Conservation (phyloP, 2,113 vertebrate genomes). For the Uropsilus gracilis region DNA sequence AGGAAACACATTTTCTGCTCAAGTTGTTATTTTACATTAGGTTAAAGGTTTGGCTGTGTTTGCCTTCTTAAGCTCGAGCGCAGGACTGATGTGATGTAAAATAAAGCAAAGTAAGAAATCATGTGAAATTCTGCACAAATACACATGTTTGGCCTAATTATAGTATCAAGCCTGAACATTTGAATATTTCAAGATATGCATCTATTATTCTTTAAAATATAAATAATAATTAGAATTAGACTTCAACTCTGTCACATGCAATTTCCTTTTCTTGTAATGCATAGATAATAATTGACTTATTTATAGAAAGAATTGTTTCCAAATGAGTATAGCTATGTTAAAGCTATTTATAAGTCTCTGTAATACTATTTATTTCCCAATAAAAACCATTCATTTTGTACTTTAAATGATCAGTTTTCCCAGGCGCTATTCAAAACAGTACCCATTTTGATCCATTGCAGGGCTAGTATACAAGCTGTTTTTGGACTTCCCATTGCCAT, state of each 20-base stretch:
- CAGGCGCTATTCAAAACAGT: slow-evolving; percentile 40
- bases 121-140: slow-evolving; percentile 41
- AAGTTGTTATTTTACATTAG: slow-evolving; percentile 24
- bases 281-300: slow-evolving; percentile 59
- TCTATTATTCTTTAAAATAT: slow-evolving; percentile 61
- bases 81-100: slow-evolving; percentile 32
- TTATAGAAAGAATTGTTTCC: slow-evolving; percentile 66
- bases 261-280: slow-evolving; percentile 50
- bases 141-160: slow-evolving; percentile 52
- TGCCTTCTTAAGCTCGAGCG: slow-evolving; percentile 35
- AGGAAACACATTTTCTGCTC: slow-evolving; percentile 44
- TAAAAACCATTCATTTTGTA: slow-evolving; percentile 26
- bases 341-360: slow-evolving; percentile 51
- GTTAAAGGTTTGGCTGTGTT: slow-evolving; percentile 38
- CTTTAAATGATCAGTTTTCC: slow-evolving; percentile 36
- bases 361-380: slow-evolving; percentile 60
- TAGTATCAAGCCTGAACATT: slow-evolving; percentile 29
- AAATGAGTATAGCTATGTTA: slow-evolving; percentile 32
- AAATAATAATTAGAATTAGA: slow-evolving; percentile 71
- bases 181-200: slow-evolving; percentile 49
- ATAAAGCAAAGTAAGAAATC: slow-evolving; percentile 53
- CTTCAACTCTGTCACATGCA: slow-evolving; percentile 30
- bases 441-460: slow-evolving; percentile 58
- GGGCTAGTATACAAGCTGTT: neutral
- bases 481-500: slow-evolving; percentile 47